These are phyloP conservation scores for Haemorhous mexicanus DNA, from an alignment of 2,113 vertebrate genomes.

Conservation along the genomic window DNA sequence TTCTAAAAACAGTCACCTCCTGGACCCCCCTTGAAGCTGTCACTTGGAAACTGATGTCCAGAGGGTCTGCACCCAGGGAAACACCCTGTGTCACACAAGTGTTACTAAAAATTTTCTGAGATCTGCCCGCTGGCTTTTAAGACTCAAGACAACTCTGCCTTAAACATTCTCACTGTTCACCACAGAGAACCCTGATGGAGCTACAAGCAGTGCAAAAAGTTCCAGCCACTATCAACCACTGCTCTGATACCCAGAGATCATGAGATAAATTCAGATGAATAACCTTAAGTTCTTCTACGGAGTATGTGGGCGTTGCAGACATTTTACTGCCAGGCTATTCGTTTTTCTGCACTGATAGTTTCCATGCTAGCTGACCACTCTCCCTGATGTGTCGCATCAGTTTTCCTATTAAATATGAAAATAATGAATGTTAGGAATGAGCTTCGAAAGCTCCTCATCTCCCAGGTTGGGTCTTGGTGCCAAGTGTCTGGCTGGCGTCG, in stretches of 20 bases:
- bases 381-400: background rate
- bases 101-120: background rate
- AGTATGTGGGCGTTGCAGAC: slow-evolving; percentile 20
- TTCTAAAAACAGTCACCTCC: background rate
- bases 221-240: background rate
- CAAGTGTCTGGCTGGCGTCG: slow-evolving; percentile 27
- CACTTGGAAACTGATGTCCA: background rate
- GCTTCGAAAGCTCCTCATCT: slow-evolving; percentile 31
- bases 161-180: background rate
- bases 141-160: background rate
- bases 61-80: background rate
- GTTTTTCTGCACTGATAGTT: slow-evolving; percentile 39
- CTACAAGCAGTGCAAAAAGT: background rate
- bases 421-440: slow-evolving; percentile 27
- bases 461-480: slow-evolving; percentile 10
- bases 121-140: background rate
- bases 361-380: slow-evolving; percentile 25
- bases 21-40: background rate
- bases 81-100: background rate
- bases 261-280: slow-evolving; percentile 17
- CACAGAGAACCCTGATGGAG: background rate
- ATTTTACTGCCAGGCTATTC: slow-evolving; percentile 13
- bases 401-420: slow-evolving; percentile 50
- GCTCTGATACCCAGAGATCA: background rate
- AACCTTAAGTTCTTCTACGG: slow-evolving; percentile 19